Base-by-base conservation (phyloP, 2,113 vertebrate species). In the Talpa occidentalis region DNA sequence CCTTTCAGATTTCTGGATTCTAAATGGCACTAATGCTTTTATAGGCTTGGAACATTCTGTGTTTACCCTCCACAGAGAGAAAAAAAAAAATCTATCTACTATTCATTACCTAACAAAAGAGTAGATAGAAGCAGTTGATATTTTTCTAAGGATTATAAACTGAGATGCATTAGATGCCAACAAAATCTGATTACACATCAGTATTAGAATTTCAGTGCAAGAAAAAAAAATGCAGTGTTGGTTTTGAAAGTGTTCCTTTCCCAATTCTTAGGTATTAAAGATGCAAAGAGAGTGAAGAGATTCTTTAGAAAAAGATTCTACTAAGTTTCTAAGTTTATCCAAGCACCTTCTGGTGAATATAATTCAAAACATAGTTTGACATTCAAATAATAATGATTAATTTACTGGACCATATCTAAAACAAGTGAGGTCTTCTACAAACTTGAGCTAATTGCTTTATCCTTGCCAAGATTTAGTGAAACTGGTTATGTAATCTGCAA, bases 41-140 rank as follows among this genome's bases (percentile, higher is more conserved):
- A 72, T 19, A 90, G 79, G 12, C 59, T 94, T 78, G 73, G 30
- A 93, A 66, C 82, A 56, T 21, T 95, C 49, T 60, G 7, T 81
- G 59, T 82, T 92, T 44, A 40, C 26, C 30, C 37, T 92, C 67
- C 42, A 56, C 14, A 17, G 7, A 3, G 12, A 72, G 12, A 42
- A 17, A n/a, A 60, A 83, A 86, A 28, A 85, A 77, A 56, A 66
- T 6, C 84, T 96, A 56, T 21, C 54, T 0, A 0, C 19, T 95
- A 16, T 70, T 93, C 42, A 69, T 72, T 88, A 77, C 15, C 78
- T 91, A 88, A 94, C 77, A 88, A 95, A 69, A 69, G 76, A 40
- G 52, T 35, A 92, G 30, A 78, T 56, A 83, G 64, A 49, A 96
- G 83, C 52, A 97, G 90, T 96, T 96, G 88, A 37, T 80, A 42